These are phyloP conservation scores for Nemurella pictetii DNA, from an alignment of 2,888 invertebrate species.

Conservation along the genomic window DNA sequence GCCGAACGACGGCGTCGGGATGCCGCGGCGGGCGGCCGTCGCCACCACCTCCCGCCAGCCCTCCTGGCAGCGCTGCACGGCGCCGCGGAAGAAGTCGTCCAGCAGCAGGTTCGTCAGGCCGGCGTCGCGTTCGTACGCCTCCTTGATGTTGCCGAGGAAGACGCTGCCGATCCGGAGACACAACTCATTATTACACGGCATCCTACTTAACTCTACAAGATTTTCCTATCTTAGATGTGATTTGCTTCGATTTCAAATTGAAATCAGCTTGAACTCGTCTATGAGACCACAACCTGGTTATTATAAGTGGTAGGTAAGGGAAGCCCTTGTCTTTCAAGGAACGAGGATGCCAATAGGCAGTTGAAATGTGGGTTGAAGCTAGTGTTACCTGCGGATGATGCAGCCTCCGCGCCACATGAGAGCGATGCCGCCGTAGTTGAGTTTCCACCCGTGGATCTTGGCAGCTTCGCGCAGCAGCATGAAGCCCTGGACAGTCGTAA, in stretches of 20 bases:
- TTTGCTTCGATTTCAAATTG: too few relatives aligned
- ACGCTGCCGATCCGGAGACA: too few relatives aligned
- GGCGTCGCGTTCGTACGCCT: conserved; percentile 89
- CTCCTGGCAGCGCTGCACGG: conserved; percentile 76
- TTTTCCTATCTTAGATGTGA: too few relatives aligned
- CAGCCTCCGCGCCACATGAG: conserved; percentile 99
- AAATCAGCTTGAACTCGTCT: too few relatives aligned
- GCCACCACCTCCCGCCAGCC: conserved; percentile 85
- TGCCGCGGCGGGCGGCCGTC: conserved; percentile 73
- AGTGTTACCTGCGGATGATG: conserved; percentile 81
- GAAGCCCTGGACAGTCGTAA: conserved; percentile 85
- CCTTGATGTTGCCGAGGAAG: conserved; percentile 89
- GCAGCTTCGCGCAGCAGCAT: conserved; percentile 95
- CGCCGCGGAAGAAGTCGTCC: conserved; percentile 90
- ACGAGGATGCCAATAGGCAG: too few relatives aligned
- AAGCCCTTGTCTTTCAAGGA: too few relatives aligned
- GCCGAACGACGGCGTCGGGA: conserved; percentile 90
- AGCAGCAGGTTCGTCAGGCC: conserved; percentile 83
- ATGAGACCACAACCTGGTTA: too few relatives aligned
- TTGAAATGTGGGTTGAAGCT: too few relatives aligned
- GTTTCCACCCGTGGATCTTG: conserved; percentile 85
- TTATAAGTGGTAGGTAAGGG: too few relatives aligned
- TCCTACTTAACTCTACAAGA: too few relatives aligned
- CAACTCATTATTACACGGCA: too few relatives aligned
- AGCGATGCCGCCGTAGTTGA: conserved; percentile 97